Conservation (phyloP, 2,797 vertebrate species). For the Poeciliopsis gracilis region DNA sequence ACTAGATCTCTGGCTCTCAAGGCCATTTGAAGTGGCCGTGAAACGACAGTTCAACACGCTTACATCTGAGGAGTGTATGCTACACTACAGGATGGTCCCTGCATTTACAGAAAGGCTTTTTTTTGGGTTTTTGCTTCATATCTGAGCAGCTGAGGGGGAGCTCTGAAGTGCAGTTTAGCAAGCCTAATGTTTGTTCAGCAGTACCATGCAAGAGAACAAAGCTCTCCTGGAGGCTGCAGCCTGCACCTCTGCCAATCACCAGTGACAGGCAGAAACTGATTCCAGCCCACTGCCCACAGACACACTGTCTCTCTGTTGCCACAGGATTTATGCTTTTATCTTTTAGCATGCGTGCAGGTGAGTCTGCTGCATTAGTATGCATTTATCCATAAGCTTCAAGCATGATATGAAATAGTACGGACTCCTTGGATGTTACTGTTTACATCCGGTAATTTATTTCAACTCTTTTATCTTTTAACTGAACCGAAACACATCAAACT, state of each 20-base stretch:
- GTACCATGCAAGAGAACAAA: conserved; percentile 50
- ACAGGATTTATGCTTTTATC: conserved; percentile 1
- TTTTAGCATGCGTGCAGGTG: background rate
- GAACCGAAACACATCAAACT: no score
- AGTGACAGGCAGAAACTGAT: conserved; percentile 34
- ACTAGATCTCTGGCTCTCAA: background rate
- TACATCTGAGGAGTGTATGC: background rate
- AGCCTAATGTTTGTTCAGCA: conserved; percentile 53
- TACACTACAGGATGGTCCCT: conserved; percentile 12
- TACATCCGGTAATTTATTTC: no score
- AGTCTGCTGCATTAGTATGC: background rate
- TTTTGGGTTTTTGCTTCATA: conserved; percentile 29
- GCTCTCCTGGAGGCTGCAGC: conserved; percentile 33
- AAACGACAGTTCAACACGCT: background rate
- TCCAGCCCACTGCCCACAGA: conserved; percentile 12
- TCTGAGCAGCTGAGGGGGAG: conserved; percentile 33
- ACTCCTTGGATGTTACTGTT: no score
- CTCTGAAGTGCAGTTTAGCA: conserved; percentile 55
- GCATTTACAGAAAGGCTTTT: conserved; percentile 16
- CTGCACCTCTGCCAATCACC: conserved; percentile 37
- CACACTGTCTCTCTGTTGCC: conserved; percentile 12
- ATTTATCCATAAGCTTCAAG: background rate
- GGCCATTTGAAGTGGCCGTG: background rate
- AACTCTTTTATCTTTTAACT: no score
- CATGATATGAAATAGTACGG: background rate